Conservation (phyloP, 35 echinoderm and acorn worm species). For the Hemicentrotus pulcherrimus region DNA sequence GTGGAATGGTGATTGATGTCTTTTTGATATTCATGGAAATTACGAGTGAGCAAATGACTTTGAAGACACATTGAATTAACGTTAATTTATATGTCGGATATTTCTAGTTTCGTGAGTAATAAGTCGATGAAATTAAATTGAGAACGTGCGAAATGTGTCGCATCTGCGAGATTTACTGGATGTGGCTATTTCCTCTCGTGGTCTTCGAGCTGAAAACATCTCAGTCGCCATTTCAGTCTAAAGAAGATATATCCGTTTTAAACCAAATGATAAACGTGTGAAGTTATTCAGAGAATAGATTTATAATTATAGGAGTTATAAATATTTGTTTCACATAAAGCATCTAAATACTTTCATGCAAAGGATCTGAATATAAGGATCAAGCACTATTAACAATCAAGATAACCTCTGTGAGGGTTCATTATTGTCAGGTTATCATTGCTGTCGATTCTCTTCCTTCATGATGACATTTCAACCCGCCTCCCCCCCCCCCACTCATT, state of each 20-base stretch:
- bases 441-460: too few relatives aligned
- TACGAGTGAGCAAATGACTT: background rate
- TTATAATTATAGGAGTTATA: background rate
- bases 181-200: background rate
- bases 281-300: background rate
- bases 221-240: too few relatives aligned
- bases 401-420: too few relatives aligned
- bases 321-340: background rate
- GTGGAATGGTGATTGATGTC: background rate
- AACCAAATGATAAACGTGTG: background rate
- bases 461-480: too few relatives aligned
- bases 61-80: background rate
- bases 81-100: background rate
- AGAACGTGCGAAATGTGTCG: background rate
- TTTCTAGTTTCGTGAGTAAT: conserved; percentile 2
- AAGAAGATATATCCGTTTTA: background rate
- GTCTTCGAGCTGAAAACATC: background rate
- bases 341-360: too few relatives aligned
- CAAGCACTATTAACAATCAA: too few relatives aligned
- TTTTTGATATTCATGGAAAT: background rate
- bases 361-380: too few relatives aligned
- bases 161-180: background rate
- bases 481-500: too few relatives aligned
- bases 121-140: background rate
- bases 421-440: too few relatives aligned